A percentile compares a stretch with the other conserved stretches of the same genome.
These are phyloP conservation scores for Nematolebias whitei DNA, from an alignment of 2,113 vertebrate genomes.

Conservation along the genomic window DNA sequence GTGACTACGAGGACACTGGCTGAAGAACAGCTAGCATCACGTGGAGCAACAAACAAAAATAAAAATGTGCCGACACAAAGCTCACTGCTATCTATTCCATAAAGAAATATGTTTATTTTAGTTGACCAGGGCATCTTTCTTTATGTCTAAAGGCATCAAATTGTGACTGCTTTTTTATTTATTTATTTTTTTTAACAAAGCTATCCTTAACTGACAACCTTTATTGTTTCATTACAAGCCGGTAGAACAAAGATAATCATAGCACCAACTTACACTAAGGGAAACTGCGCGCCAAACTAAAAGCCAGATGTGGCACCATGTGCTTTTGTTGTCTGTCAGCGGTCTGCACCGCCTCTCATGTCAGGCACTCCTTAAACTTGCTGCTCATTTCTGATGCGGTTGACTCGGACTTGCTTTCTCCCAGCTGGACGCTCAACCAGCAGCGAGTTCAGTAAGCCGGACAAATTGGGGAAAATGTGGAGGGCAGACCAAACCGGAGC, in stretches of 20 bases:
- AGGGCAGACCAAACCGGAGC: conserved; percentile 18
- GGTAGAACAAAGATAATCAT: conserved; percentile 64
- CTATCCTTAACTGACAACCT: conserved; percentile 62
- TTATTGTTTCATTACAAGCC: conserved; percentile 67
- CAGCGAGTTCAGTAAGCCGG: conserved; percentile 34
- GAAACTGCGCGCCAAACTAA: conserved; percentile 53
- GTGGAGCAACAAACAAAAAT: background rate
- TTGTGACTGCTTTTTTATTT: conserved; percentile 32
- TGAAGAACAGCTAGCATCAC: conserved; percentile 8
- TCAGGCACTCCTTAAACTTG: conserved; percentile 65
- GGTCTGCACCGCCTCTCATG: conserved; percentile 62
- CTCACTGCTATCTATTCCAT: no score
- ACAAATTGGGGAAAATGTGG: conserved; percentile 52
- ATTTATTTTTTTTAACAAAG: no score
- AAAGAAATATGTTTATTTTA: background rate
- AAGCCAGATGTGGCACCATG: conserved; percentile 77
- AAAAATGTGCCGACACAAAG: no score
- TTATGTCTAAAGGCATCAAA: no score
- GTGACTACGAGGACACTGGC: conserved; percentile 63
- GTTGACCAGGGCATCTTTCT: no score
- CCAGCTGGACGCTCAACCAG: conserved; percentile 51
- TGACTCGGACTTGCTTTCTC: conserved; percentile 46
- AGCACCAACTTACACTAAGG: conserved; percentile 49
- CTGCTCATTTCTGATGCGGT: conserved; percentile 71
- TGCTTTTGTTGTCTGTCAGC: conserved; percentile 72